Conservation (phyloP, 2,888 invertebrate genomes). For the Phorcus lineatus region DNA sequence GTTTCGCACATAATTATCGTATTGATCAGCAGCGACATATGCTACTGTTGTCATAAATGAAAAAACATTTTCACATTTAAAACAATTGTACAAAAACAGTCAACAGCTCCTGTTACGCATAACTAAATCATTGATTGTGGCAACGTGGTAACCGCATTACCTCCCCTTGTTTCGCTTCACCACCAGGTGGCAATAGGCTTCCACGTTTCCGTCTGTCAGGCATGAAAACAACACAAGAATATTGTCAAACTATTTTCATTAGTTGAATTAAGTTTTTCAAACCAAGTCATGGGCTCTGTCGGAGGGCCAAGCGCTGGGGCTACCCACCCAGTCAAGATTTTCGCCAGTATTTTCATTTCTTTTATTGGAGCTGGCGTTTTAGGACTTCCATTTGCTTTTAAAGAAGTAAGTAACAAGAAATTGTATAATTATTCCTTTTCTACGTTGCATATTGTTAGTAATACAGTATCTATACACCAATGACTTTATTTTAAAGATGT, state of each 20-base stretch:
- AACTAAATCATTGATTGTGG: no score
- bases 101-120: no score
- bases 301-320: slow-evolving; percentile 52
- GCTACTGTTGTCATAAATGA: no score
- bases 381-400: slow-evolving; percentile 76
- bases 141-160: neutral
- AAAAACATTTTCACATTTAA: no score
- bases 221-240: neutral
- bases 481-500: neutral
- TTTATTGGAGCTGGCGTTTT: slow-evolving; percentile 77
- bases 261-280: neutral
- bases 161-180: neutral
- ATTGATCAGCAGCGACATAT: no score
- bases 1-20: no score
- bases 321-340: slow-evolving; percentile 70
- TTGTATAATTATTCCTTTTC: neutral
- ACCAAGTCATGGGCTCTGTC: slow-evolving; percentile 44
- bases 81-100: no score
- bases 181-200: neutral
- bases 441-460: no score
- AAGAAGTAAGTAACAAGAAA: slow-evolving; percentile 69
- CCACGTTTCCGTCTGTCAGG: slow-evolving; percentile 3
- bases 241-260: neutral
- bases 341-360: slow-evolving; percentile 77
- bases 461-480: no score